These are phyloP conservation scores for Drosophila neocordata DNA, from an alignment of 1,140 invertebrate genomes.

Conservation along the genomic window DNA sequence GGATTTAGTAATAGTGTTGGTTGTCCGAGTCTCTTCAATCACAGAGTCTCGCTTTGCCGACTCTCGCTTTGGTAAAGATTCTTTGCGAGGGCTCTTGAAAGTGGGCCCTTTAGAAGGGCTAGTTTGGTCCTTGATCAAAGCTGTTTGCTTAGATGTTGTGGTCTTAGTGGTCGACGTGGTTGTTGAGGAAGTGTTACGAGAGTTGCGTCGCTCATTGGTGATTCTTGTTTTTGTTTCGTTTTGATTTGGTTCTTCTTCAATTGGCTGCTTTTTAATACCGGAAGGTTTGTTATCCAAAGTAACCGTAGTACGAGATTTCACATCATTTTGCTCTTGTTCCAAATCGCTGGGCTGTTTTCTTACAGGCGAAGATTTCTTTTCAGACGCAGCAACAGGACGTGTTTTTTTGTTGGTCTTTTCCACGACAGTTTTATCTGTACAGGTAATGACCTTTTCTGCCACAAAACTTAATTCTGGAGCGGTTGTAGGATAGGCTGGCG, in stretches of 20 bases:
- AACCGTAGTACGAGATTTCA: neutral
- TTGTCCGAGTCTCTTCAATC: slow-evolving; percentile 52
- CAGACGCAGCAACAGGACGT: neutral
- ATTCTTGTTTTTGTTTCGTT: slow-evolving; percentile 35
- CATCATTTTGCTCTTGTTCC: neutral
- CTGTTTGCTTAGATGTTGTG: slow-evolving; percentile 7
- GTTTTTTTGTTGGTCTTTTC: slow-evolving; percentile 31
- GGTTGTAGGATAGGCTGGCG: neutral
- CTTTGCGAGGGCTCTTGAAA: slow-evolving; percentile 54
- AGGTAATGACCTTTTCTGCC: slow-evolving; percentile 61
- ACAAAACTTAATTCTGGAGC: slow-evolving; percentile 46
- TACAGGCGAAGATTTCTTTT: neutral
- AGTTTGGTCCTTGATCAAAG: slow-evolving; percentile 14
- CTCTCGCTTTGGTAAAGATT: slow-evolving; percentile 48
- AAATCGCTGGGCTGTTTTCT: neutral
- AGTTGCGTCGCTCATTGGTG: slow-evolving; percentile 16
- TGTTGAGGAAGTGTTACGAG: slow-evolving; percentile 37
- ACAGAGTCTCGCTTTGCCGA: slow-evolving; percentile 48
- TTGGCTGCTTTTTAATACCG: neutral
- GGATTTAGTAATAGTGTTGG: slow-evolving; percentile 28
- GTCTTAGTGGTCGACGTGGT: slow-evolving; percentile 50
- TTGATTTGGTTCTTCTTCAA: slow-evolving; percentile 19
- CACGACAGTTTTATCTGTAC: slow-evolving; percentile 47
- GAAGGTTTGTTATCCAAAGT: neutral
- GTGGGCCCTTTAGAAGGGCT: slow-evolving; percentile 16